Percentiles rank a stretch among this genome's conserved stretches.
phyloP scores from a whole-genome alignment of 1,140 invertebrate species.

The Kradibia gibbosae region DNA sequence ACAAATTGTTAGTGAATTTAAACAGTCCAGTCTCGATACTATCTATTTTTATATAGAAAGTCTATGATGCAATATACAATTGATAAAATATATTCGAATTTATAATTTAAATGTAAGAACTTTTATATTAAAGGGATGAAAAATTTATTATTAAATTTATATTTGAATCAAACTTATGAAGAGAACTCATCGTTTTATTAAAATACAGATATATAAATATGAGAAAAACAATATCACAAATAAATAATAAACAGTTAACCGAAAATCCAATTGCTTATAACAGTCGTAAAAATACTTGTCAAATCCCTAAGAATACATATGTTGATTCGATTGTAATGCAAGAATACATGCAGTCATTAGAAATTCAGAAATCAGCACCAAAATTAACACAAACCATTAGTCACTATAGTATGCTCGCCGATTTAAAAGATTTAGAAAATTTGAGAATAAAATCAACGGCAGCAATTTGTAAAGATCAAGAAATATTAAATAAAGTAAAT shows the following conservation, averaged over 20 bases:
- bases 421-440: slow-evolving; percentile 61
- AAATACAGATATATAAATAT: no score
- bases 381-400: not conserved
- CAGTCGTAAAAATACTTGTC: not conserved
- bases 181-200: no score
- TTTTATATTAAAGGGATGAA: not conserved
- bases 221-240: not conserved
- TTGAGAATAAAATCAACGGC: slow-evolving; percentile 55
- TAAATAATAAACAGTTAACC: not conserved
- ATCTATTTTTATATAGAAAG: no score
- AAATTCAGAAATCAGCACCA: not conserved
- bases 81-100: no score
- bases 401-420: slow-evolving; percentile 57
- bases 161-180: not conserved
- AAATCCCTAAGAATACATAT: not conserved
- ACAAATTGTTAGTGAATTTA: no score
- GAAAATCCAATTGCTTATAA: not conserved
- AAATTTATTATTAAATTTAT: not conserved
- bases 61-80: no score
- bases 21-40: no score
- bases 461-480: not conserved
- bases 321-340: not conserved
- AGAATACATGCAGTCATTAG: not conserved
- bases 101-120: no score
- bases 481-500: slow-evolving; percentile 10